These are phyloP conservation scores for Trinectes maculatus DNA, from an alignment of 2,113 vertebrate genomes.

Conservation along the genomic window DNA sequence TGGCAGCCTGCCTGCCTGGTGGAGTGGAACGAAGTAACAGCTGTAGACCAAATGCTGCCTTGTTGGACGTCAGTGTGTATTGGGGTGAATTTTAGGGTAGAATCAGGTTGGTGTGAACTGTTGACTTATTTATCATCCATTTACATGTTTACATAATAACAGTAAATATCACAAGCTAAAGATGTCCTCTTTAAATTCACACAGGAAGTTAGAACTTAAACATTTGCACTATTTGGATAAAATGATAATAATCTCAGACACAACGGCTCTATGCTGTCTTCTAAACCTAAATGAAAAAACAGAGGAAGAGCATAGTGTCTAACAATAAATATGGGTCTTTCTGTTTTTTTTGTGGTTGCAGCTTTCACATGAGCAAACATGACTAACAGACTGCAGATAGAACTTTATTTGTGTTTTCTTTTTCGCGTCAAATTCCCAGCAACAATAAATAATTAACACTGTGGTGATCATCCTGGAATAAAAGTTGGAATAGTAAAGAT, in stretches of 20 bases:
- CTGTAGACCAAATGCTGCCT: too few relatives aligned
- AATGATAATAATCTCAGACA: background rate
- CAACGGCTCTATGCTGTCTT: background rate
- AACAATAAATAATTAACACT: background rate
- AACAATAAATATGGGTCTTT: slow-evolving; percentile 59
- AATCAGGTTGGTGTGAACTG: slow-evolving; percentile 14
- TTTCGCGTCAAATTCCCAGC: slow-evolving; percentile 8
- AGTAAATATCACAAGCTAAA: too few relatives aligned
- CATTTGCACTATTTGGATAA: too few relatives aligned
- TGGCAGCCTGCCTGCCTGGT: slow-evolving; percentile 21
- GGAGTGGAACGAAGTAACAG: too few relatives aligned
- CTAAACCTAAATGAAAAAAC: slow-evolving; percentile 11
- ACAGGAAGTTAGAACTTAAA: too few relatives aligned
- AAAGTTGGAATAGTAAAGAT: background rate
- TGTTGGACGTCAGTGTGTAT: slow-evolving; percentile 5
- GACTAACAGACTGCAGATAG: too few relatives aligned
- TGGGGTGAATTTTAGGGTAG: background rate
- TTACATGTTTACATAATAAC: too few relatives aligned
- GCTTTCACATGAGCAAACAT: slow-evolving; percentile 57
- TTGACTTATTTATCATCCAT: slow-evolving; percentile 3
- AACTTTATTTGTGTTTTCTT: slow-evolving; percentile 9
- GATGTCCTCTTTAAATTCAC: too few relatives aligned
- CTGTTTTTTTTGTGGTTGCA: slow-evolving; percentile 59
- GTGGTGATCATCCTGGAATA: background rate
- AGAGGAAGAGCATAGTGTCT: slow-evolving; percentile 24